A percentile compares a stretch with the other conserved stretches of the same genome.
phyloP scores from a whole-genome alignment of 2,797 vertebrate genomes.

The Paramormyrops hopkinsi region DNA sequence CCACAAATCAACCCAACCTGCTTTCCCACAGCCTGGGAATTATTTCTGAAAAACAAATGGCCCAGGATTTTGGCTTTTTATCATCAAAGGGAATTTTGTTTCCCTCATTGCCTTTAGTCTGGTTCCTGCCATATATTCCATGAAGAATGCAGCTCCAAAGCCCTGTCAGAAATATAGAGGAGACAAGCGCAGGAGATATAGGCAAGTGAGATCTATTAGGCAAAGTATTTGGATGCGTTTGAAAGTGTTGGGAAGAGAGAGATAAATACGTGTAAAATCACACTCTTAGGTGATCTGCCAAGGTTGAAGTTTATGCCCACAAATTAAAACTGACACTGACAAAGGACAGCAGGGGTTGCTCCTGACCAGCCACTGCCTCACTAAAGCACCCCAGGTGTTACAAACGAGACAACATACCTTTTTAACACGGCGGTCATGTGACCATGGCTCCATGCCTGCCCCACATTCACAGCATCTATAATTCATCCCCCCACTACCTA shows the following conservation, averaged over 20 bases:
- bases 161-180: not conserved
- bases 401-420: not conserved
- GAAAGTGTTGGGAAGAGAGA: not conserved
- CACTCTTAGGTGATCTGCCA: not conserved
- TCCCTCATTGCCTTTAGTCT: not conserved
- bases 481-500: not conserved
- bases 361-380: not conserved
- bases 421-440: not conserved
- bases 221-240: not conserved
- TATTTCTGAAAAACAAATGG: slow-evolving; percentile 10
- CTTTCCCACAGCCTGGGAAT: not conserved
- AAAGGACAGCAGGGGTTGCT: not conserved
- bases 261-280: not conserved
- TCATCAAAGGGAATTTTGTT: not conserved
- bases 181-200: not conserved
- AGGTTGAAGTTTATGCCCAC: not conserved
- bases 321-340: not conserved
- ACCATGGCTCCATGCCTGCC: not conserved
- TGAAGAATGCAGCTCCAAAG: not conserved
- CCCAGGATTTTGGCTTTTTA: not conserved
- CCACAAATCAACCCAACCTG: not conserved
- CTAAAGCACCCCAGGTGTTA: not conserved
- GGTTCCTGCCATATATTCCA: not conserved
- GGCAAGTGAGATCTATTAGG: not conserved
- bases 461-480: not conserved